A percentile compares a stretch with the other conserved stretches of the same genome.
Conservation (phyloP, 2,113 vertebrate genomes). For the Trinectes maculatus region DNA sequence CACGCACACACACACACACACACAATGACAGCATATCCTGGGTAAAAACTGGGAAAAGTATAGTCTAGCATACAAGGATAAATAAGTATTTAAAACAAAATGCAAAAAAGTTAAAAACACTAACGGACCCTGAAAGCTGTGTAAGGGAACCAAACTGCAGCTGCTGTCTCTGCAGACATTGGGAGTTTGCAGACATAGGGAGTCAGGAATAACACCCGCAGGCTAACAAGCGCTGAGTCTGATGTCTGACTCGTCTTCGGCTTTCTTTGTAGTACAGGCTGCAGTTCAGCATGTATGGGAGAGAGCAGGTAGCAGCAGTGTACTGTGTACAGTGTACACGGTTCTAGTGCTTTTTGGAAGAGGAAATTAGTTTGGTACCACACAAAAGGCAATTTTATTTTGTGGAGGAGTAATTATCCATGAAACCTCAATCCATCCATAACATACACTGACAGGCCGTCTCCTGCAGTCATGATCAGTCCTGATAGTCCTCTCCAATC, state of each 20-base stretch:
- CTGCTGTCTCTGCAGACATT: neutral
- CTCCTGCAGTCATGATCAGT: too few relatives aligned
- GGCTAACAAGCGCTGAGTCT: neutral
- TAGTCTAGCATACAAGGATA: too few relatives aligned
- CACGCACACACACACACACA: too few relatives aligned
- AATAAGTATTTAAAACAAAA: neutral
- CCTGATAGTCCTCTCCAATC: neutral
- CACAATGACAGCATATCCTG: too few relatives aligned
- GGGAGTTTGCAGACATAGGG: neutral
- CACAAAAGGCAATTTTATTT: neutral
- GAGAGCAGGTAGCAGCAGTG: neutral
- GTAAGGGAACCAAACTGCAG: neutral
- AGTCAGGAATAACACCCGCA: neutral
- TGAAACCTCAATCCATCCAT: too few relatives aligned
- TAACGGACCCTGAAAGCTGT: neutral
- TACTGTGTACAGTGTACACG: too few relatives aligned
- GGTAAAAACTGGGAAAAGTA: too few relatives aligned
- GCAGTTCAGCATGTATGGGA: neutral
- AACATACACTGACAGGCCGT: too few relatives aligned
- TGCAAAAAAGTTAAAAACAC: neutral
- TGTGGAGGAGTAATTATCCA: too few relatives aligned
- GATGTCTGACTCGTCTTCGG: neutral
- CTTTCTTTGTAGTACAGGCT: neutral
- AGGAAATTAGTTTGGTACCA: neutral
- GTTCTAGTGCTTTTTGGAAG: too few relatives aligned